Base-by-base conservation (phyloP, 2,888 invertebrate species). In the Neoaliturus tenellus region DNA sequence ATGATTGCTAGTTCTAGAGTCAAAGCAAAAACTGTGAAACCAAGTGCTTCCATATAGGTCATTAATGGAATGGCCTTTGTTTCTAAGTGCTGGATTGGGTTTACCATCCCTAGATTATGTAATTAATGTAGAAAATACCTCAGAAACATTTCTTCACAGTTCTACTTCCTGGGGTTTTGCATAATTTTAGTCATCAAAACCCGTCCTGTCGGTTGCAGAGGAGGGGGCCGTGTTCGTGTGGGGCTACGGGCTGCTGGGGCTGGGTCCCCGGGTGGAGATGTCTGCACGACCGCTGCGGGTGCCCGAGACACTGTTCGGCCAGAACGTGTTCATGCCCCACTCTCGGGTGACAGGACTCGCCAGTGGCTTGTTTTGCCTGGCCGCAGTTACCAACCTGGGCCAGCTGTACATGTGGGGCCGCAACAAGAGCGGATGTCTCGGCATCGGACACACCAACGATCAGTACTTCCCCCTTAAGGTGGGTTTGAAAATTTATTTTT, bases 361-460 rank as follows among this genome's bases (percentile, higher is more conserved):
- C 28, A 94, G 95, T 89, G 97, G 98, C 0, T 92, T 96, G 81
- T 94, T 94, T 87, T 94, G 95, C 89, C 93, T 96, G 89, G 96
- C 95, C 20, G 98, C 98, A 0, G 90, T 98, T 0, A 98, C 96
- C 23, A 95, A 95, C 86, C 92, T 91, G 25, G 97, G 98, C 0
- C 96, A 98, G 90, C 90, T 99, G 8, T 99, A 95, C 88, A 95
- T 94, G 90, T 99, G 99, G 99, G 99, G 99, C 0, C 93, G 95
- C 88, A 98, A 99, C 90, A 93, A 94, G 87, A 93, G 93, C 86
- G 96, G 96, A 0, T 96, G 96, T 88, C 92, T 99, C 0, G 99
- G 99, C 0, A 90, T 98, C 48, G 97, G 97, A 0, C 93, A 95
- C 89, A 90, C 90, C 0, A 94, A 96, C 82, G 96, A 98, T 89